Conservation (phyloP, 2,797 vertebrate genomes). For the Melanotaenia nigrans region DNA sequence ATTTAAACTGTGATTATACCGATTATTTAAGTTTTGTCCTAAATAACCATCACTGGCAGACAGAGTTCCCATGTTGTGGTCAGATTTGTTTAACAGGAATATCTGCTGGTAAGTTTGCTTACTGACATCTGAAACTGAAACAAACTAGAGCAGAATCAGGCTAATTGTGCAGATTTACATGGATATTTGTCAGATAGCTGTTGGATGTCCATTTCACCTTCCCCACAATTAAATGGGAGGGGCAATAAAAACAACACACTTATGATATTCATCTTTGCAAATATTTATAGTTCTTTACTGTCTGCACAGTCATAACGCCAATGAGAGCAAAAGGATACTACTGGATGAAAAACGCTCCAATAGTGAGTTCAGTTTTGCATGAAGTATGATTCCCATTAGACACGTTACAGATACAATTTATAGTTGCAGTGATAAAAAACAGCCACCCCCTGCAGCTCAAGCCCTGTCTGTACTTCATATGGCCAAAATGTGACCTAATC, state of each 20-base stretch:
- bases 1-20: neutral
- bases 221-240: neutral
- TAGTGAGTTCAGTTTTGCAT: constrained; percentile 22
- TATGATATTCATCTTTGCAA: neutral
- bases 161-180: neutral
- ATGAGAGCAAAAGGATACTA: neutral
- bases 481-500: constrained; percentile 44
- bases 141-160: neutral
- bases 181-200: neutral
- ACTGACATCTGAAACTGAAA: neutral
- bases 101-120: neutral
- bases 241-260: neutral
- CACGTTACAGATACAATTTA: constrained; percentile 32
- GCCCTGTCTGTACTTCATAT: constrained; percentile 35
- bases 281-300: neutral
- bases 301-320: neutral
- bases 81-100: neutral
- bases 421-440: neutral
- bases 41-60: neutral
- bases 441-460: neutral
- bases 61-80: no score
- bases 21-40: neutral
- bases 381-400: constrained; percentile 17
- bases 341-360: constrained; percentile 6
- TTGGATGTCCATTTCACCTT: neutral